Conservation (phyloP, 2,797 vertebrate genomes). For the Argentina silus region DNA sequence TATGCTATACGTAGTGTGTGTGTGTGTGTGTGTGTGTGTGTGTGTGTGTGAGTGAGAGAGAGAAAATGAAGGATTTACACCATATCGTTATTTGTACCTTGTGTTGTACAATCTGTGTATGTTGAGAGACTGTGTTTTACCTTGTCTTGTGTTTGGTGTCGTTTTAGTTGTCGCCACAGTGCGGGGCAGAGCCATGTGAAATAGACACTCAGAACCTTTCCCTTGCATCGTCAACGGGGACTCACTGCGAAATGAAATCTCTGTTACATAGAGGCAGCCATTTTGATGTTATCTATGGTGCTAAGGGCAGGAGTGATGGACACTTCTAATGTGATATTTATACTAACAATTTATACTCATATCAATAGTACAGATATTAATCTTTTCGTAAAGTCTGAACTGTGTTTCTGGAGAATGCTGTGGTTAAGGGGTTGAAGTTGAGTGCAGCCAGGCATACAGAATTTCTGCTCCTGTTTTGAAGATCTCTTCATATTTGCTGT, state of each 20-base stretch:
- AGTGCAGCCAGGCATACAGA: constrained; percentile 65
- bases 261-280: constrained; percentile 68
- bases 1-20: constrained; percentile 30
- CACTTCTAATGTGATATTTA: constrained; percentile 60
- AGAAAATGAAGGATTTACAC: constrained; percentile 66
- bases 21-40: constrained; percentile 24
- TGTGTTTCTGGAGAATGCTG: constrained; percentile 48
- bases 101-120: constrained; percentile 54
- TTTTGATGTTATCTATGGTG: constrained; percentile 64
- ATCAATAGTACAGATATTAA: constrained; percentile 56
- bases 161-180: constrained; percentile 51
- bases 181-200: constrained; percentile 58
- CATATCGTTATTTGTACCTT: constrained; percentile 57
- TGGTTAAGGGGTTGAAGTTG: constrained; percentile 61
- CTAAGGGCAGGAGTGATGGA: constrained; percentile 62
- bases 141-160: constrained; percentile 64
- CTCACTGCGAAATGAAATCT: constrained; percentile 62
- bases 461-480: constrained; percentile 63
- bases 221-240: constrained; percentile 56
- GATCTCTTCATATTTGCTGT: constrained; percentile 45
- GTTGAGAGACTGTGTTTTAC: constrained; percentile 52
- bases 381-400: constrained; percentile 33
- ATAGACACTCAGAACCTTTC: constrained; percentile 55
- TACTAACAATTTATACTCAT: constrained; percentile 51
- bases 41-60: constrained; percentile 21